phyloP scores from a whole-genome alignment of 2,797 vertebrate species.

The Melopsittacus undulatus region DNA sequence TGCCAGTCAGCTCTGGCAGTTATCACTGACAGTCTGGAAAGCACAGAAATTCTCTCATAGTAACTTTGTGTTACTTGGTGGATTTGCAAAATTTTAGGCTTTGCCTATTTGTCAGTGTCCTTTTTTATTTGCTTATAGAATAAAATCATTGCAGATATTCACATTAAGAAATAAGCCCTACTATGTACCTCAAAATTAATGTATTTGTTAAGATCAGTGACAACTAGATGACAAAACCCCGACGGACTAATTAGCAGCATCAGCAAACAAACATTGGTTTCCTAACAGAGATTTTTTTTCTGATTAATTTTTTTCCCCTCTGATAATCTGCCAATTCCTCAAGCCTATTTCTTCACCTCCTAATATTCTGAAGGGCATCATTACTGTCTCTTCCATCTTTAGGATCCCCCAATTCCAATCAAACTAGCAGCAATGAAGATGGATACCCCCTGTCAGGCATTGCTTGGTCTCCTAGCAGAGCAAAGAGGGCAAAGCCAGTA shows the following conservation, averaged over 20 bases:
- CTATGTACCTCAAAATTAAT: not conserved
- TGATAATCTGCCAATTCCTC: not conserved
- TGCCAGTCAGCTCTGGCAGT: not conserved
- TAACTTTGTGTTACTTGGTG: not conserved
- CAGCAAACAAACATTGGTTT: not conserved
- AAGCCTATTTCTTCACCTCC: not conserved
- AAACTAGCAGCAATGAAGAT: constrained; percentile 28
- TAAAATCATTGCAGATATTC: not conserved
- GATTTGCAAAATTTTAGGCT: not conserved
- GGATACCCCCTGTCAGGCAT: not conserved
- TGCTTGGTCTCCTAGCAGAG: not conserved
- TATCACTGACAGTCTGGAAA: not conserved
- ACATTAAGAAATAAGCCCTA: not conserved
- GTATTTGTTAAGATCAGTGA: not conserved
- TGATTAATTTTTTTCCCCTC: not conserved
- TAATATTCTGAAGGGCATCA: not conserved
- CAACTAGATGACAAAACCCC: not conserved
- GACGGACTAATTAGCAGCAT: not conserved
- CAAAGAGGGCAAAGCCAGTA: not conserved
- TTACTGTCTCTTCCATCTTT: not conserved
- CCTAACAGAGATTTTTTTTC: not conserved
- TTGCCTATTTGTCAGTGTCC: not conserved
- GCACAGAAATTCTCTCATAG: not conserved
- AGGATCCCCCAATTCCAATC: not conserved
- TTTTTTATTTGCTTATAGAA: not conserved